These are phyloP conservation scores for Syrphus vitripennis DNA, from an alignment of 2,888 invertebrate genomes.

Conservation along the genomic window DNA sequence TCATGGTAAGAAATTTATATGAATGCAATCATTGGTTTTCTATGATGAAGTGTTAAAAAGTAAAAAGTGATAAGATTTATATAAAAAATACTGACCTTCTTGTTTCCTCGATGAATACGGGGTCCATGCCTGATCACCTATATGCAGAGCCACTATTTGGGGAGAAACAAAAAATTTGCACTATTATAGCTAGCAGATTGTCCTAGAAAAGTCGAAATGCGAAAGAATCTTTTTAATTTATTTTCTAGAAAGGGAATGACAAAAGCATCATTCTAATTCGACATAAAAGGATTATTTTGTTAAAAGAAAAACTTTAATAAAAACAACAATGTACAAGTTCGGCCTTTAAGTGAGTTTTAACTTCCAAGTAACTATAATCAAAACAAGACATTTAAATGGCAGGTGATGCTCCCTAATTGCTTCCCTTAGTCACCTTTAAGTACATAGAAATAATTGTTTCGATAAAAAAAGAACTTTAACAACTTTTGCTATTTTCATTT, in stretches of 20 bases:
- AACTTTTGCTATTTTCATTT: neutral
- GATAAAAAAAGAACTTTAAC: neutral
- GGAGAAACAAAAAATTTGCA: too few species aligned
- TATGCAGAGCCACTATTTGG: too few species aligned
- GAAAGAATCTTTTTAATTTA: too few species aligned
- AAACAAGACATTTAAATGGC: neutral
- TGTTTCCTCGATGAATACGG: too few species aligned
- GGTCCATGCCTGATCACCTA: too few species aligned
- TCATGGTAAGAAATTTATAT: neutral
- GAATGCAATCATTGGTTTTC: neutral
- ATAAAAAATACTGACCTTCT: too few species aligned
- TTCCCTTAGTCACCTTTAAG: neutral
- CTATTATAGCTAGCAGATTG: too few species aligned
- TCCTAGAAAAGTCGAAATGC: too few species aligned
- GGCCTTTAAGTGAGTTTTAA: too few species aligned
- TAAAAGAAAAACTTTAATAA: neutral
- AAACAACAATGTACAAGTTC: neutral
- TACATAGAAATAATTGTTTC: neutral
- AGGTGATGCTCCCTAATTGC: neutral
- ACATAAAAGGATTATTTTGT: too few species aligned
- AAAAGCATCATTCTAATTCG: too few species aligned
- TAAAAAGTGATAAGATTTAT: neutral
- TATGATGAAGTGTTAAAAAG: neutral
- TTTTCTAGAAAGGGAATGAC: too few species aligned
- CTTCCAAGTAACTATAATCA: neutral